Conservation (phyloP, 2,888 invertebrate genomes). For the Ferdinandea cuprea region DNA sequence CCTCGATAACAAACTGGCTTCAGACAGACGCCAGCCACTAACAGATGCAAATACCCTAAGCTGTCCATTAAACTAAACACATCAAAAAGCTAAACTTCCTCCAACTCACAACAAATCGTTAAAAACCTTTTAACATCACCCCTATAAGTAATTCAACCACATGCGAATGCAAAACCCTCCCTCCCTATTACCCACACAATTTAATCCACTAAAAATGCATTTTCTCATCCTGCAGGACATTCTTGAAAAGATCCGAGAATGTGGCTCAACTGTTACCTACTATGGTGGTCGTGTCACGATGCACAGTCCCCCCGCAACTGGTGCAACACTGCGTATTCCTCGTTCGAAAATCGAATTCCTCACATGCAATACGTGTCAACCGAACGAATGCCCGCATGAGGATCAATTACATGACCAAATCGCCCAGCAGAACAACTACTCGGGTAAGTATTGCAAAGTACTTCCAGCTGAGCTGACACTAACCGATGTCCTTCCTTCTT, state of each 20-base stretch:
- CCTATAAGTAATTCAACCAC: neutral
- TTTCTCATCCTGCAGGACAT: slow-evolving; percentile 85
- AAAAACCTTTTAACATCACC: neutral
- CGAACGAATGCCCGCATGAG: slow-evolving; percentile 77
- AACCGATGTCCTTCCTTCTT: slow-evolving; percentile 26
- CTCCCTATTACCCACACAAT: neutral
- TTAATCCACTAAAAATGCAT: slow-evolving; percentile 50
- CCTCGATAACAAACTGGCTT: no score
- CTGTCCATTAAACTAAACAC: no score
- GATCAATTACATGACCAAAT: slow-evolving; percentile 74
- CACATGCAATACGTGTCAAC: slow-evolving; percentile 82
- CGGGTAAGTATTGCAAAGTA: slow-evolving; percentile 64
- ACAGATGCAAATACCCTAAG: no score
- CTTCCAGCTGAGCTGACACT: slow-evolving; percentile 12
- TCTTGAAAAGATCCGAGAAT: slow-evolving; percentile 92
- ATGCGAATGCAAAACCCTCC: neutral
- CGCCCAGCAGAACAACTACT: slow-evolving; percentile 72
- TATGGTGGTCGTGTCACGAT: slow-evolving; percentile 93
- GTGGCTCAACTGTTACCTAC: slow-evolving; percentile 94
- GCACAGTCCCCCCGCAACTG: slow-evolving; percentile 83
- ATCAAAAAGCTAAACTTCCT: no score
- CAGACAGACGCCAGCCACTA: no score
- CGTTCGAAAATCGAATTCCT: slow-evolving; percentile 81
- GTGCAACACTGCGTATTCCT: slow-evolving; percentile 82
- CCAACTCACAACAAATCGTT: neutral